Percentiles rank a stretch among this genome's conserved stretches.
phyloP scores from a whole-genome alignment of 2,113 vertebrate genomes.

The Aythya baeri region DNA sequence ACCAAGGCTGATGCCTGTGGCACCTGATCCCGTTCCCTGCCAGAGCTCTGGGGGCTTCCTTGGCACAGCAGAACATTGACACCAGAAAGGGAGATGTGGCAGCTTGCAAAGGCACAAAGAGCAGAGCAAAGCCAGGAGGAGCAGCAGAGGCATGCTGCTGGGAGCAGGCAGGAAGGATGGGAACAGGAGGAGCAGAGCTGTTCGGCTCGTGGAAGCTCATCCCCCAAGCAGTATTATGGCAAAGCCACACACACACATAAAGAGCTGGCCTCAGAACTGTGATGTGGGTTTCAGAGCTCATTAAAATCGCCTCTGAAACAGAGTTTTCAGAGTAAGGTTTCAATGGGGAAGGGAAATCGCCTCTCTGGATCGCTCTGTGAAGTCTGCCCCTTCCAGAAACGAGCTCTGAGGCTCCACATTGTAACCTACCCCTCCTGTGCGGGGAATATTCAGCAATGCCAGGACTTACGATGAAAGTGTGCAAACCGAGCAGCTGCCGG shows the following conservation, averaged over 20 bases:
- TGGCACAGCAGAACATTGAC: neutral
- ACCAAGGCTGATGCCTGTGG: neutral
- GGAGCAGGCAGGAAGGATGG: conserved; percentile 2
- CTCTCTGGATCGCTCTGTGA: neutral
- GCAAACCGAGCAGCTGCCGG: neutral
- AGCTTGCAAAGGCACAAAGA: neutral
- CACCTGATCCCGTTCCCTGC: neutral
- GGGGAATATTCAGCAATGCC: neutral
- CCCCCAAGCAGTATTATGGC: neutral
- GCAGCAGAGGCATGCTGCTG: neutral
- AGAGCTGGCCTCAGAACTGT: neutral
- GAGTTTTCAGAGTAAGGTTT: neutral
- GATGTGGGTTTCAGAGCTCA: neutral
- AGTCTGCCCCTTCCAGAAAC: neutral
- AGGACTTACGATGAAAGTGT: neutral
- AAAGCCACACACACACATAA: neutral
- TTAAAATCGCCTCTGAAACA: neutral
- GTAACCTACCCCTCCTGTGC: neutral
- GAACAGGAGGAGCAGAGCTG: neutral
- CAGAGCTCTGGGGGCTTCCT: neutral
- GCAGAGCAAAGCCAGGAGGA: neutral
- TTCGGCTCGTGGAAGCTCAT: neutral
- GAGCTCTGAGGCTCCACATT: neutral
- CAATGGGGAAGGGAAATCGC: neutral
- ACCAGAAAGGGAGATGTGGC: neutral